Base-by-base conservation (phyloP, 2,888 invertebrate species). In the Keiferia lycopersicella region DNA sequence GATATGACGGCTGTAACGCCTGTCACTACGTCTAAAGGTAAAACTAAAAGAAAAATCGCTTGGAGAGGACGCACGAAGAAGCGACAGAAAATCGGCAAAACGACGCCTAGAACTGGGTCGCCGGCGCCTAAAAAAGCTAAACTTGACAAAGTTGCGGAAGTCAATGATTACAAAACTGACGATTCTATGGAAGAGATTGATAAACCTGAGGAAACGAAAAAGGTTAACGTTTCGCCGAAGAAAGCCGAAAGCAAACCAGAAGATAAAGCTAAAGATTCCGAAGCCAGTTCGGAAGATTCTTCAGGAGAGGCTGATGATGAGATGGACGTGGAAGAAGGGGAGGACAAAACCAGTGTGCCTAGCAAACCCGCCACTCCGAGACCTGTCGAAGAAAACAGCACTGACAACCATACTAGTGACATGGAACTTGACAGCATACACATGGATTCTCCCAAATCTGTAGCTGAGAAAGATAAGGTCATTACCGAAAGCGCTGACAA, bases 281-380 rank as follows among this genome's bases (percentile, higher is more conserved):
- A 92, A 48, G 93, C 88, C 41, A 91, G 88, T 70, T 91, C 91
- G 0, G 94, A 94, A 77, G 94, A 94, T 77, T 94, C 94, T 0
- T 94, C 93, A 8, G 94, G 94, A 0, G 94, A 94, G 77, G 94
- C 94, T 30, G 94, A 94, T 73, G 94, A 94, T 78, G 94, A 94
- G 78, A 94, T 94, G 94, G 94, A 94, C 69, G 93, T 93, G 41
- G 94, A 94, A 65, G 94, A 94, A 76, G 83, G 91, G 6, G 93
- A 93, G 50, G 89, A 92, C 58, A 80, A 78, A 63, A 80, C 78
- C 45, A 87, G 84, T 63, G 80, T 86, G 63, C 80, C 84, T n/a
- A 86, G 86, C 63, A 88, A 88, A 69, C 86, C 88, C 0, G 79
- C 84, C 0, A 81, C 87, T 1, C 91, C 90, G 0, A 74, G 77